A percentile compares a stretch with the other conserved stretches of the same genome.
Conservation (phyloP, 2,797 vertebrate genomes). For the Nasua narica region DNA sequence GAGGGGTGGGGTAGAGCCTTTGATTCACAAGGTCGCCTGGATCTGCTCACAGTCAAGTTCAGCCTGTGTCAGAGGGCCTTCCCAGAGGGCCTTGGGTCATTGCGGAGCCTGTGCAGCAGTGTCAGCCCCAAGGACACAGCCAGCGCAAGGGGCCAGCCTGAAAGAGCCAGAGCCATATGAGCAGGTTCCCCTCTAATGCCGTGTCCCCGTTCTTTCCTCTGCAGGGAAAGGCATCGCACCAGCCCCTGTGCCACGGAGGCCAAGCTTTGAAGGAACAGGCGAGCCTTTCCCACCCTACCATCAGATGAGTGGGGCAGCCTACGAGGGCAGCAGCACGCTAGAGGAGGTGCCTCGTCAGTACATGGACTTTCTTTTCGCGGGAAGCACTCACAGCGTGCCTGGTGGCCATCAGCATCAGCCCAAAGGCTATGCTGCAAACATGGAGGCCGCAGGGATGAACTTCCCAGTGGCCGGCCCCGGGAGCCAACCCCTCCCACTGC, state of each 20-base stretch:
- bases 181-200: not conserved
- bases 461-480: conserved; percentile 87
- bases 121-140: not conserved
- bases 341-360: conserved; percentile 91
- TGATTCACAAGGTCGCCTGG: not conserved
- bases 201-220: conserved; percentile 49
- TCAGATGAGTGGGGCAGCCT: conserved; percentile 88
- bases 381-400: conserved; percentile 85
- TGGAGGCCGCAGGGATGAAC: conserved; percentile 90
- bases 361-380: conserved; percentile 93
- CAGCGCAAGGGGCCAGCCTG: not conserved
- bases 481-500: conserved; percentile 88
- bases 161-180: not conserved
- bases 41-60: not conserved
- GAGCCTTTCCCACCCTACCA: conserved; percentile 93
- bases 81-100: not conserved
- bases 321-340: conserved; percentile 87
- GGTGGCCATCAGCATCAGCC: conserved; percentile 85
- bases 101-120: not conserved
- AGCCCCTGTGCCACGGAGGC: conserved; percentile 89
- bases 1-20: not conserved
- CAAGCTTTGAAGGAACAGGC: conserved; percentile 88
- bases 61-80: not conserved
- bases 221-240: conserved; percentile 87
- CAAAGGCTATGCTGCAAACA: conserved; percentile 88